Base-by-base conservation (phyloP, 2,113 vertebrate genomes). In the Podiceps cristatus region DNA sequence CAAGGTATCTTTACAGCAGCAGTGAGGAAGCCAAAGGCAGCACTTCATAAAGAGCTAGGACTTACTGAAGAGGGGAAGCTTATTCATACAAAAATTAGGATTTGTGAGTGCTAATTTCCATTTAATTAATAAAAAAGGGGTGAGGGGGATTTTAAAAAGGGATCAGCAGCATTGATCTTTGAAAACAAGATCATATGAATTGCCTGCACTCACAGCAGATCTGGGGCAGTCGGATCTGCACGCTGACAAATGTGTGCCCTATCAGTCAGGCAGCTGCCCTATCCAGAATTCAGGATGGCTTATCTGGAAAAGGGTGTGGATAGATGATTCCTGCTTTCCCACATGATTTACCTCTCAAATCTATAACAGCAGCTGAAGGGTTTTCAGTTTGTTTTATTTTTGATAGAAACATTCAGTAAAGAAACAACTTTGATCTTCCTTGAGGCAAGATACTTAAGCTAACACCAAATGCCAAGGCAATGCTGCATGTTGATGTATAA, bases 121-220 rank as follows among this genome's bases (percentile, higher is more conserved):
- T 86, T 94, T 94, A 29, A 92, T 93, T 95, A 81, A 95, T 95
- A 81, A 93, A 94, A 73, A 5, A 33, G 24, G 81, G 55, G 25
- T 31, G 20, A 60, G 31, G 19, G 33, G 87, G 50, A 88, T 71
- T 93, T 93, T 86, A 18, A 80, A 67, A 90, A 64, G 6, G 5
- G 35, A 24, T 56, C 56, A 67, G 40, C 33, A 88, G 8, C 17
- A 52, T 12, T 28, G 9, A 37, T 59, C 31, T 77, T 59, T 44
- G 16, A 66, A 67, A 94, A 52, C 4, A 13, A 24, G 35, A 24
- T 47, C 13, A 22, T 58, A 77, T 18, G 11, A 49, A 75, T 35
- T 60, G 20, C 44, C 6, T 78, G 16, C 12, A 58, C 6, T 25
- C 35, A 33, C n/a, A 76, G 37, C 22, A 80, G 31, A 8, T 20